A percentile compares a stretch with the other conserved stretches of the same genome.
phyloP scores from a whole-genome alignment of 2,888 invertebrate species.

The Epinotia nisella region DNA sequence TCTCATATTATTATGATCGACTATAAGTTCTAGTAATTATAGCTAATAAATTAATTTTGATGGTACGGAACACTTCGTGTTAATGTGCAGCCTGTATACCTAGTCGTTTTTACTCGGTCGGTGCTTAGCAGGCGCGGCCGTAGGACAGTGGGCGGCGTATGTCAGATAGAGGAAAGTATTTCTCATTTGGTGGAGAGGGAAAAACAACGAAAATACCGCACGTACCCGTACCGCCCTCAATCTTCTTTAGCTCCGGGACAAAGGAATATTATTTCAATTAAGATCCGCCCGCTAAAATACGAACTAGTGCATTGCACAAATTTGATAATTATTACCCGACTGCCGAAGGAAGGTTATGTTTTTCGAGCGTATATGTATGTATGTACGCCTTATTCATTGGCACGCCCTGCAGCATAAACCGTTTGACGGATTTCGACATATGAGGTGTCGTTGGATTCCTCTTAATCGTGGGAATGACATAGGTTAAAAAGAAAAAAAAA shows the following conservation, averaged over 20 bases:
- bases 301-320: neutral
- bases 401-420: too few species aligned
- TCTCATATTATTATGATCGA: too few species aligned
- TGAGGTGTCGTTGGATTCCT: too few species aligned
- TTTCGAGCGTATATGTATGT: too few species aligned
- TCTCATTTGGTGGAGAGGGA: constrained; percentile 71
- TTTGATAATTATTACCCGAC: neutral
- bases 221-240: constrained; percentile 71
- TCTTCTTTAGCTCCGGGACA: constrained; percentile 72
- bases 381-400: too few species aligned
- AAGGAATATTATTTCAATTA: constrained; percentile 80
- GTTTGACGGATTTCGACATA: too few species aligned
- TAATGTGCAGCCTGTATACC: neutral
- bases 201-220: constrained; percentile 71
- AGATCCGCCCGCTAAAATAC: constrained; percentile 53
- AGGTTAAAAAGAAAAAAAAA: too few species aligned
- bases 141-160: constrained; percentile 68
- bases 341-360: too few species aligned
- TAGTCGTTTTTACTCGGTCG: constrained; percentile 50
- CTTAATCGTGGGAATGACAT: too few species aligned
- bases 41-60: neutral
- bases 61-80: constrained; percentile 9
- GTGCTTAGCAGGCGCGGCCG: constrained; percentile 60
- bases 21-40: too few species aligned
- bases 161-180: constrained; percentile 79